Evolutionary conservation across 2,797 vertebrate species (phyloP), one percentile per base, ranked within the genome.

Genomic region (Lutjanus argentimaculatus): DNA sequence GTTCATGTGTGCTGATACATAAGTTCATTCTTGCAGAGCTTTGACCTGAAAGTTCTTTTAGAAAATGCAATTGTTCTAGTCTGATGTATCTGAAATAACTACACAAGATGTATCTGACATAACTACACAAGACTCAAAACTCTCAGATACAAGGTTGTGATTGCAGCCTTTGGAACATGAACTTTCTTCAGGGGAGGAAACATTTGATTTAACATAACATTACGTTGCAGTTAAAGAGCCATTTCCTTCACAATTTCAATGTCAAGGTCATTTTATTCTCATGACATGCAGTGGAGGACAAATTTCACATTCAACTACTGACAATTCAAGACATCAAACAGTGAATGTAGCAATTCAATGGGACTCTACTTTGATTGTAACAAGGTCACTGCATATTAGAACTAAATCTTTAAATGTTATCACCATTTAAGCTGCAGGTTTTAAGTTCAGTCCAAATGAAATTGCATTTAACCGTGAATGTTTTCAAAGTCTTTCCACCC

Each of bases 1-100:
- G 61, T 67, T 79, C 55, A 49, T 58, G 36, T 61, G 12, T 59
- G 61, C 30, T 69, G 45, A 30, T 59, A 42, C 13, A 22, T 45
- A 13, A 70, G 53, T 17, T 48, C 4, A n/a, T 12, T 21, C 16
- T 45, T 0, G 0, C 2, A 58, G 30, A 66, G 61, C 15, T 53
- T 40, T 71, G 67, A 68, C 61, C 25, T n/a, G 14, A 36, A 77
- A 65, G n/a, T n/a, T n/a, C 51, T 13, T 30, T 36, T 14, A 22
- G 2, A 51, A 46, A 49, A 45, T 22, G 53, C 48, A 40, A 8
- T 36, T 65, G n/a, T 53, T 52, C 51, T 42, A 53, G 43, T 21
- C 17, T 52, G 15, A 69, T 13, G 7, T 8, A 36, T 3, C 8
- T 6, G 14, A 45, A 42, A 61, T 16, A 52, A 42, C 4, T 21